A percentile compares a stretch with the other conserved stretches of the same genome.
These are phyloP conservation scores for Fistularia commersonii DNA, from an alignment of 2,797 vertebrate species.

Conservation along the genomic window DNA sequence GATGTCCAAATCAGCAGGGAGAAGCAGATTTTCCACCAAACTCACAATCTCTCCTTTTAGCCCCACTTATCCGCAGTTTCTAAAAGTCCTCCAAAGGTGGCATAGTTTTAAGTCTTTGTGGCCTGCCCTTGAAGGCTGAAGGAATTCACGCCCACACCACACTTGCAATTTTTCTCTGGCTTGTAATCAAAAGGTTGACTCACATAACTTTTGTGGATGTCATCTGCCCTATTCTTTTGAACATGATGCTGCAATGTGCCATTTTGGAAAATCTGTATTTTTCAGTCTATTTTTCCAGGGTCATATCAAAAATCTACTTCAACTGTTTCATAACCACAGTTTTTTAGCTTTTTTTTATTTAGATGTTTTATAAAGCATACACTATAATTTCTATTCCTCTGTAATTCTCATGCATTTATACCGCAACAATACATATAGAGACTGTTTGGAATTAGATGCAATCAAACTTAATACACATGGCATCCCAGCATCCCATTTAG, in stretches of 20 bases:
- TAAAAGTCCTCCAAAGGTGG: slow-evolving; percentile 47
- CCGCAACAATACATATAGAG: no score
- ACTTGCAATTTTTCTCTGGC: slow-evolving; percentile 17
- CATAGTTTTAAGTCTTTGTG: slow-evolving; percentile 39
- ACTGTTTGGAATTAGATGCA: no score
- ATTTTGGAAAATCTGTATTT: no score
- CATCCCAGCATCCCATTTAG: slow-evolving; percentile 12
- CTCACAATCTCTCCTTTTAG: slow-evolving; percentile 60
- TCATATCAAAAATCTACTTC: no score
- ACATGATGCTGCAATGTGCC: not conserved
- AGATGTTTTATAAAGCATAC: no score
- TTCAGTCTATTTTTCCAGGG: no score
- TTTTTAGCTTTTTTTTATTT: no score
- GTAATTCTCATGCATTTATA: no score
- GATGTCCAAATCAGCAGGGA: slow-evolving; percentile 68
- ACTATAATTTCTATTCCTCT: no score
- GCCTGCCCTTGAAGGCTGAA: slow-evolving; percentile 33
- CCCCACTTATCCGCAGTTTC: slow-evolving; percentile 53
- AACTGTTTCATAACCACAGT: no score
- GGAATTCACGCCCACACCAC: slow-evolving; percentile 2
- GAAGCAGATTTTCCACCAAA: slow-evolving; percentile 46
- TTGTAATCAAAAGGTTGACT: slow-evolving; percentile 33
- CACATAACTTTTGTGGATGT: slow-evolving; percentile 1
- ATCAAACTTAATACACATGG: slow-evolving; percentile 40
- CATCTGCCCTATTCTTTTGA: slow-evolving; percentile 1